Percentiles rank a stretch among this genome's conserved stretches.
Evolutionary conservation across 2,888 invertebrate genomes (phyloP).

Genomic region (Seladonia tumulorum): DNA sequence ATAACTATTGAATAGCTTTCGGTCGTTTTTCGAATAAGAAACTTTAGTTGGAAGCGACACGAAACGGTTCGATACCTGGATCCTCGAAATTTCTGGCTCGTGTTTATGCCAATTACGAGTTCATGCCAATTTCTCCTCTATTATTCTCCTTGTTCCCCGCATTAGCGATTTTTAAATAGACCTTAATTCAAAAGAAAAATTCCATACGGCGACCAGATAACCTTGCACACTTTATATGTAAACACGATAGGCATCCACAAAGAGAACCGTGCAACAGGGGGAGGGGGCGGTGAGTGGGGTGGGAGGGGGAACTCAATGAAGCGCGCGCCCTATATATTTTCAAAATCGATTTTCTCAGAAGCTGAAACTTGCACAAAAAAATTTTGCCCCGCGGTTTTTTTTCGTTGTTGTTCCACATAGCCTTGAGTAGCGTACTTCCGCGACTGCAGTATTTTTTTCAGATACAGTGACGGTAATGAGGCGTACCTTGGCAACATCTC

Average conservation of each 20-base stretch:
- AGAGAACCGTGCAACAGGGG: background rate
- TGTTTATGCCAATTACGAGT: constrained; percentile 49
- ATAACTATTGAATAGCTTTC: background rate
- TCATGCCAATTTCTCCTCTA: constrained; percentile 47
- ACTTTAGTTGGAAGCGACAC: background rate
- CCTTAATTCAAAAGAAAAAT: background rate
- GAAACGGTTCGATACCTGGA: background rate
- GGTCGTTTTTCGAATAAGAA: background rate
- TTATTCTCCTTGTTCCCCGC: constrained; percentile 14
- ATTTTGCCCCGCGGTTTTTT: background rate
- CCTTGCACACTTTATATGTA: constrained; percentile 14
- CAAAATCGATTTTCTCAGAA: constrained; percentile 23
- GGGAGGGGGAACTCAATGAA: constrained; percentile 5
- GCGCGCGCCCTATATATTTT: constrained; percentile 17
- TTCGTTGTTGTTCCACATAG: background rate
- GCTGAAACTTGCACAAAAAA: background rate
- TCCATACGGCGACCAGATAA: constrained; percentile 1
- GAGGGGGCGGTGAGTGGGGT: background rate
- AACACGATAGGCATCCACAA: background rate
- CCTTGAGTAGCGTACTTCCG: background rate
- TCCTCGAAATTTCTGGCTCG: constrained; percentile 20
- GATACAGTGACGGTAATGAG: background rate
- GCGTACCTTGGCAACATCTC: constrained; percentile 66
- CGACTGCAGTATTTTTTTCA: background rate
- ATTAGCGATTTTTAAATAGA: constrained; percentile 42